Evolutionary conservation across 53 echinoderm and acorn worm genomes (phyloP).

Genomic region (Holothuria scabra): DNA sequence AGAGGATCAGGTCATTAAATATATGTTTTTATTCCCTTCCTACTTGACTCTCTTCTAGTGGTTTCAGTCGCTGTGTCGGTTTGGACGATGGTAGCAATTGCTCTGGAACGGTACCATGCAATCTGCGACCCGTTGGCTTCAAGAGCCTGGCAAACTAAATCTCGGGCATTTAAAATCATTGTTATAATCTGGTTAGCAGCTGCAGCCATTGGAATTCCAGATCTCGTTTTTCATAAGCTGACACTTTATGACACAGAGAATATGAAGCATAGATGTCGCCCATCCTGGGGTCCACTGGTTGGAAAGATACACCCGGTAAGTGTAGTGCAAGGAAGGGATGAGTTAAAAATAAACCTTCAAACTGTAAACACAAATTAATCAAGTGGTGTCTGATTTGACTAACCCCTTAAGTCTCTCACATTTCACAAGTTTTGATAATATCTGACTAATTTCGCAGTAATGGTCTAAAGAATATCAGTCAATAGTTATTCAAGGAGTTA

Average conservation of each 20-base stretch:
- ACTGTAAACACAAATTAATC: too few species aligned
- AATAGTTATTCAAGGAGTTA: too few species aligned
- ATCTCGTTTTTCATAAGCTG: conserved; percentile 60
- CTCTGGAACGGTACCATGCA: conserved; percentile 92
- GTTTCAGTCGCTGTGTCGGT: conserved; percentile 86
- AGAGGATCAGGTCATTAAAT: too few species aligned
- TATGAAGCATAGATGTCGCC: conserved; percentile 10
- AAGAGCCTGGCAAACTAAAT: conserved; percentile 92
- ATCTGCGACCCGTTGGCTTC: conserved; percentile 93
- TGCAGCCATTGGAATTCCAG: conserved; percentile 66
- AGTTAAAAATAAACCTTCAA: too few species aligned
- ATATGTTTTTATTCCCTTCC: not conserved
- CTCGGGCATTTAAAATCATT: conserved; percentile 87
- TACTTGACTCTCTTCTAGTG: conserved; percentile 51
- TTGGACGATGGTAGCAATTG: conserved; percentile 97
- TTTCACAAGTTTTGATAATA: too few species aligned
- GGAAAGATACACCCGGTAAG: not conserved
- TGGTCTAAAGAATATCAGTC: too few species aligned
- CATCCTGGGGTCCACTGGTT: not conserved
- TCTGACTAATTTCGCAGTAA: too few species aligned
- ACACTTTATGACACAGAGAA: conserved; percentile 4
- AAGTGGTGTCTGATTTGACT: too few species aligned
- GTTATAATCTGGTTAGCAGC: conserved; percentile 73
- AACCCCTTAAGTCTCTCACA: too few species aligned
- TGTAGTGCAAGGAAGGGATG: too few species aligned